Evolutionary conservation across 2,113 vertebrate genomes (phyloP).

Genomic region (Rhinoptilus africanus): DNA sequence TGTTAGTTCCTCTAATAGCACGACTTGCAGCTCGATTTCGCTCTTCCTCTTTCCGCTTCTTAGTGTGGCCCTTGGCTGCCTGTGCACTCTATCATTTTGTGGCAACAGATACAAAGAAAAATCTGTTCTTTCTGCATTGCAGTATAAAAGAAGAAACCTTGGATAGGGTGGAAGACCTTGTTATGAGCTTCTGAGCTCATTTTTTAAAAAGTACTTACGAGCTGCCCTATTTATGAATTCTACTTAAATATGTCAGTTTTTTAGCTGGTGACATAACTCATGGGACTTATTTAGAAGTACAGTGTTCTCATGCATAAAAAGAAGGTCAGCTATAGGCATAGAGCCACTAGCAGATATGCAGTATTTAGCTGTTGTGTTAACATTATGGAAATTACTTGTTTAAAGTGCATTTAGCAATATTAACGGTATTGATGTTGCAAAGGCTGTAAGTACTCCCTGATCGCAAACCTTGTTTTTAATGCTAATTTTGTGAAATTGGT

Average conservation of each 20-base stretch:
- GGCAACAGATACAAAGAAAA: not conserved
- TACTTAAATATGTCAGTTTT: conserved; percentile 1
- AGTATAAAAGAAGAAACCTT: not conserved
- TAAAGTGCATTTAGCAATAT: conserved; percentile 16
- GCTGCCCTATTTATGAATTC: not conserved
- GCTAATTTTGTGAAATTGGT: not conserved
- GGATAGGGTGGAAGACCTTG: not conserved
- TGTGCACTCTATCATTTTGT: not conserved
- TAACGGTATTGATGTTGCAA: not conserved
- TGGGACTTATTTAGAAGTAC: not conserved
- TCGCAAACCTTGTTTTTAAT: not conserved
- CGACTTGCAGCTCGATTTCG: not conserved
- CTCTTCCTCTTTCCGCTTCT: not conserved
- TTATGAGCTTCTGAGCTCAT: not conserved
- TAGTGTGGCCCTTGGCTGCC: not conserved
- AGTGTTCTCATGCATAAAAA: not conserved
- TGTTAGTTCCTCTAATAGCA: not conserved
- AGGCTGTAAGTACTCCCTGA: not conserved
- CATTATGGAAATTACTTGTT: conserved; percentile 19
- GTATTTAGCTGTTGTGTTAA: not conserved
- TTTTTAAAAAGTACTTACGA: not conserved
- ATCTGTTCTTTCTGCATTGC: not conserved
- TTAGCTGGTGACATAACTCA: not conserved
- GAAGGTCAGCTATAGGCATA: not conserved
- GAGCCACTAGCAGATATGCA: not conserved